Percentiles rank a stretch among this genome's conserved stretches.
phyloP scores from a whole-genome alignment of 1,140 invertebrate genomes.

The Calycopis cecrops region DNA sequence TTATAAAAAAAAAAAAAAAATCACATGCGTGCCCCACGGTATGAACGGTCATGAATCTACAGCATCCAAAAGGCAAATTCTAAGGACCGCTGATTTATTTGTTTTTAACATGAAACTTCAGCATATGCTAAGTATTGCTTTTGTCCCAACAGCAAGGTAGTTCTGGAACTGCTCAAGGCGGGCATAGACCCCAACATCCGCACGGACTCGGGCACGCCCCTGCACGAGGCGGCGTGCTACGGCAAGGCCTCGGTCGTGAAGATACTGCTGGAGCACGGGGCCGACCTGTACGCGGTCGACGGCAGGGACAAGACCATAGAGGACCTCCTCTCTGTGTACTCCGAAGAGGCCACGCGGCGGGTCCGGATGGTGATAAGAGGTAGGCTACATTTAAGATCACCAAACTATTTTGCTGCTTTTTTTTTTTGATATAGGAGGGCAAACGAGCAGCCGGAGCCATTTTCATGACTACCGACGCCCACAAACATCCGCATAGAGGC shows the following conservation, averaged over 20 bases:
- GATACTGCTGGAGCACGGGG: constrained; percentile 87
- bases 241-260: constrained; percentile 94
- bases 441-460: too few relatives aligned
- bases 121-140: not conserved
- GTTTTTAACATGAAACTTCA: too few relatives aligned
- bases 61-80: too few relatives aligned
- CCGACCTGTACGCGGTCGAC: constrained; percentile 88
- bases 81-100: too few relatives aligned
- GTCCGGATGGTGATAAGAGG: constrained; percentile 90
- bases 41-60: too few relatives aligned
- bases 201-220: constrained; percentile 91
- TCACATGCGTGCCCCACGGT: too few relatives aligned
- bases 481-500: too few relatives aligned
- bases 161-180: constrained; percentile 86
- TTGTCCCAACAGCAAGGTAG: constrained; percentile 81
- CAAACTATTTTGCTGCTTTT: too few relatives aligned
- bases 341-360: constrained; percentile 90
- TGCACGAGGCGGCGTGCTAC: constrained; percentile 96
- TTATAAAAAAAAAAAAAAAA: too few relatives aligned
- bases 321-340: constrained; percentile 90
- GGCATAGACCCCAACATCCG: constrained; percentile 93
- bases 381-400: constrained; percentile 69
- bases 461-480: too few relatives aligned
- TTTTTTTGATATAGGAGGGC: too few relatives aligned
- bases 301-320: constrained; percentile 88